A percentile compares a stretch with the other conserved stretches of the same genome.
These are phyloP conservation scores for Deilephila elpenor DNA, from an alignment of 2,888 invertebrate species.

Conservation along the genomic window DNA sequence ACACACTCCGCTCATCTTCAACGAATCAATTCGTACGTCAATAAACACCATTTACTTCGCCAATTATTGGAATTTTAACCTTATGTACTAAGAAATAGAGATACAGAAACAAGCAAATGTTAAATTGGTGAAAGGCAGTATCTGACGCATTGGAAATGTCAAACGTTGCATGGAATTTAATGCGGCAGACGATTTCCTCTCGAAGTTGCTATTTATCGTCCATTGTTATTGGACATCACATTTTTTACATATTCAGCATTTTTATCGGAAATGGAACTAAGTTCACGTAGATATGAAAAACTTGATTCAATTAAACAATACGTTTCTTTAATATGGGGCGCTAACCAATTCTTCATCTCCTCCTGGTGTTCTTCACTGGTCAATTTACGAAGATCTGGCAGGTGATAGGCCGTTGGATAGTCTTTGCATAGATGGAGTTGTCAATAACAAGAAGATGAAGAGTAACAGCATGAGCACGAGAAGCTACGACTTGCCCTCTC, in stretches of 20 bases:
- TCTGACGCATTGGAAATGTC: constrained; percentile 58
- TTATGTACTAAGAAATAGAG: neutral
- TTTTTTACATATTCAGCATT: constrained; percentile 17
- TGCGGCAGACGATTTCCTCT: constrained; percentile 35
- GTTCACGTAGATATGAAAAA: no score
- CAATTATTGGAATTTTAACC: constrained; percentile 14
- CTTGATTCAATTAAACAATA: no score
- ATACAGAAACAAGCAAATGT: constrained; percentile 27
- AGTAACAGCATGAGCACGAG: no score
- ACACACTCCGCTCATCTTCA: constrained; percentile 51
- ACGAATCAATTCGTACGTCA: constrained; percentile 58
- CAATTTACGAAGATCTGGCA: no score
- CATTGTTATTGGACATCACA: constrained; percentile 25
- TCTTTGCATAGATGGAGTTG: no score
- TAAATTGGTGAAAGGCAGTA: constrained; percentile 48
- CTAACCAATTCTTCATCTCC: no score
- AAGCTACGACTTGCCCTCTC: no score
- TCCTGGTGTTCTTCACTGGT: no score
- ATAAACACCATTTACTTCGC: constrained; percentile 33
- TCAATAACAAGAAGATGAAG: no score
- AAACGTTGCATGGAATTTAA: constrained; percentile 53
- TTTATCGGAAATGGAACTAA: neutral
- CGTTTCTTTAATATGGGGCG: no score
- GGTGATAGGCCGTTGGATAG: no score
- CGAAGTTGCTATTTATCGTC: constrained; percentile 18